Conservation (phyloP, 2,113 vertebrate genomes). For the Thinocorus orbignyianus region DNA sequence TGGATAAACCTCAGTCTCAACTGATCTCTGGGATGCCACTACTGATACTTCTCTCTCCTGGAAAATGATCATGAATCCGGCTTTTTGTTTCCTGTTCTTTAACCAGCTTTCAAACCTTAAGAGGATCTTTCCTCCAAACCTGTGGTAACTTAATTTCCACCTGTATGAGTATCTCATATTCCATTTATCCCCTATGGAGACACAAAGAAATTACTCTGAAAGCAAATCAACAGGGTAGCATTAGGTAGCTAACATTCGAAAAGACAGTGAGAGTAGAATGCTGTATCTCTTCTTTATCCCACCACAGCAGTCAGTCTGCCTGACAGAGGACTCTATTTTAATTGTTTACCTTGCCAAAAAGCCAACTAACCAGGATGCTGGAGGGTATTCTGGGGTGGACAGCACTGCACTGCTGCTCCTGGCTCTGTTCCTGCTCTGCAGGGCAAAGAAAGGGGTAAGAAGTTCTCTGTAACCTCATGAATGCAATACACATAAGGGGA, state of each 20-base stretch:
- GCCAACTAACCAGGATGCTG: background rate
- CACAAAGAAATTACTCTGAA: background rate
- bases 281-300: background rate
- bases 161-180: background rate
- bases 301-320: background rate
- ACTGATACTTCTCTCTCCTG: background rate
- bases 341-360: background rate
- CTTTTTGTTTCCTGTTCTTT: background rate
- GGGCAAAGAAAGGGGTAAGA: background rate
- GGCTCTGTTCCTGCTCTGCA: background rate
- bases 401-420: background rate
- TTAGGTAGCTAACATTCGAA: background rate
- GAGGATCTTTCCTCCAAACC: background rate
- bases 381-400: background rate
- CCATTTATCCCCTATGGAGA: background rate
- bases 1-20: background rate
- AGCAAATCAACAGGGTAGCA: background rate
- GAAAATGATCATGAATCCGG: background rate
- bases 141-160: background rate
- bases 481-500: accelerated
- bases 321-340: background rate
- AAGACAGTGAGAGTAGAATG: background rate
- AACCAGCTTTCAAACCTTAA: background rate
- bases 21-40: background rate
- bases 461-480: background rate